Base-by-base conservation (phyloP, 2,888 invertebrate genomes). In the Pseudococcus viburni region DNA sequence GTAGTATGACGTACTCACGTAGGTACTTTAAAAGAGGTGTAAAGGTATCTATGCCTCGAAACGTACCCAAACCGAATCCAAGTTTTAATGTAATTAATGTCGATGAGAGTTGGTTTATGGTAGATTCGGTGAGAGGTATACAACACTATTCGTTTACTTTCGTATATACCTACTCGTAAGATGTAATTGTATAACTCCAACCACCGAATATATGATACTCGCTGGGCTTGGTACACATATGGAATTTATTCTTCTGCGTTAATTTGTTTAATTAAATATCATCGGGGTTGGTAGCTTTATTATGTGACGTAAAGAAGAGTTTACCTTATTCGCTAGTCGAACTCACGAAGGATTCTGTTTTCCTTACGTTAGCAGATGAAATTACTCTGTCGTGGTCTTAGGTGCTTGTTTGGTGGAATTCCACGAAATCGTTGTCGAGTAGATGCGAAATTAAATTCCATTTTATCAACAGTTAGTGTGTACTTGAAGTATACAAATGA, bases 211-310 rank as follows among this genome's bases (percentile, higher is more conserved):
- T 46, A 46, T 12, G 9, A 46, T 46, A 46, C 46, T 46, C 46
- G 46, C 46, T 5, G 12, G 8, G 46, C 7, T 33, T 46, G 0
- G 46, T 6, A 46, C 9, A 46, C 46, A 17, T 59, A 59, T n/a
- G 17, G 59, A 15, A n/a, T 59, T 33, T 33, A 59, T 59, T 17
- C n/a, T 17, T 15, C 59, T 17, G 59, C 26, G 59, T 59, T 59
- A 59, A 59, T 59, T 59, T 59, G 59, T 59, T 59, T 59, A 59
- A 59, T 59, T 59, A 59, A 59, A 59, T 59, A 59, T 59, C n/a
- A 59, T 59, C 15, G 3, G 0, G 59, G 17, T 1, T 7, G n/a
- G 59, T 59, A 59, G 59, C n/a, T 59, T 59, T n/a, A 59, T 59
- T 59, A 59, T 12, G 12, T 8, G 5, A 46, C 9, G 9, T 46